Conservation (phyloP, 1,140 invertebrate genomes). For the Meloidogyne chitwoodi region DNA sequence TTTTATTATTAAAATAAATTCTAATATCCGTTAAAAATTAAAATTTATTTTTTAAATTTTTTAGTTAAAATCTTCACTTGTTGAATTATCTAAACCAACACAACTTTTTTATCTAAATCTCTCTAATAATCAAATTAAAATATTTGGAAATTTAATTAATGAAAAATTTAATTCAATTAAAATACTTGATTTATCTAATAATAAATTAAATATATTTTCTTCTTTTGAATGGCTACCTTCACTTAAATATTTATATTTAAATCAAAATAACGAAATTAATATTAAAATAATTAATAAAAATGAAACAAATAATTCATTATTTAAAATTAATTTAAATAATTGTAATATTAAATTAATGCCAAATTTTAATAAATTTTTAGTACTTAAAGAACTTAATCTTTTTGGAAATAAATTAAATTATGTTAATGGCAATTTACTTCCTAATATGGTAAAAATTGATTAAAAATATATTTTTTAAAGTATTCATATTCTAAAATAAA, state of each 20-base stretch:
- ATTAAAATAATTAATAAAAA: background rate
- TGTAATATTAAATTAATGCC: background rate
- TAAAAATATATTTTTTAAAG: no score
- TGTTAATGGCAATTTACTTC: background rate
- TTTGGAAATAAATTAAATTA: background rate
- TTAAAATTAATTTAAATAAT: background rate
- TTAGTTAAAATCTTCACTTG: background rate
- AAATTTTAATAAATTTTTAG: background rate
- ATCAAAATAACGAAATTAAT: background rate
- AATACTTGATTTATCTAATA: background rate
- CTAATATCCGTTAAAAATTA: no score
- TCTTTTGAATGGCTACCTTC: background rate
- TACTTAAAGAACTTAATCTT: background rate
- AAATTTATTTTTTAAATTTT: background rate
- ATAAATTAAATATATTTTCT: background rate
- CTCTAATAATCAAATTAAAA: background rate
- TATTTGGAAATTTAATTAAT: background rate
- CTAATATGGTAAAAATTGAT: background rate
- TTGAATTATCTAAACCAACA: background rate
- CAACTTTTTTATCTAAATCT: background rate
- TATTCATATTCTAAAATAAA: no score
- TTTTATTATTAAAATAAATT: no score
- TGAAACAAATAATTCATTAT: background rate
- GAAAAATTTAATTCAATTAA: background rate
- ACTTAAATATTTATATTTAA: background rate